Conservation (phyloP, 2,888 invertebrate genomes). For the Phalera bucephala region DNA sequence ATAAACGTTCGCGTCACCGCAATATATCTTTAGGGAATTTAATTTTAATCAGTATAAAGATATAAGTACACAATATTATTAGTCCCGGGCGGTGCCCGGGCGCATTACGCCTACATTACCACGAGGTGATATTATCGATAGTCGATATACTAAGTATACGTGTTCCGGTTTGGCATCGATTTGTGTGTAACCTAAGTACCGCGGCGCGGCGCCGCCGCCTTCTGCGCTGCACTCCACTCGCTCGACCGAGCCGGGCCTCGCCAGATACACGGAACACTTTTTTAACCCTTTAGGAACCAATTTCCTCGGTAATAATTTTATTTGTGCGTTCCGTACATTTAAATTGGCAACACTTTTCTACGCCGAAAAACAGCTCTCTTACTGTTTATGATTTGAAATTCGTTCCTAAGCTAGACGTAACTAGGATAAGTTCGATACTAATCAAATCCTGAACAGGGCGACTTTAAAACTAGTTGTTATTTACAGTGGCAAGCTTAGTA, state of each 20-base stretch:
- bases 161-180: constrained; percentile 79
- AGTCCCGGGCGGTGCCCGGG: constrained; percentile 50
- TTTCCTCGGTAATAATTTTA: not conserved
- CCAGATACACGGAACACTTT: not conserved
- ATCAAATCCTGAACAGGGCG: too few relatives aligned
- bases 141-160: constrained; percentile 75
- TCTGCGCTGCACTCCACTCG: constrained; percentile 36
- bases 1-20: constrained; percentile 73
- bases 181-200: constrained; percentile 66
- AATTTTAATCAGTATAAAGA: constrained; percentile 74
- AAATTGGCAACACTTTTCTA: not conserved
- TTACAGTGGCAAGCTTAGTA: not conserved
- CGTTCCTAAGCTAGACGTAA: too few relatives aligned
- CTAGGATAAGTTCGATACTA: too few relatives aligned
- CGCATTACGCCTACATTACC: constrained; percentile 67
- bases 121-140: constrained; percentile 73
- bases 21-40: constrained; percentile 70
- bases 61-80: constrained; percentile 71
- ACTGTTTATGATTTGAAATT: not conserved
- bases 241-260: constrained; percentile 30
- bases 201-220: constrained; percentile 41
- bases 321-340: too few relatives aligned
- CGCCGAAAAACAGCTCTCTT: not conserved
- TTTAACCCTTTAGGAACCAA: constrained; percentile 1
- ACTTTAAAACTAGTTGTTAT: not conserved